Evolutionary conservation across 2,888 invertebrate species (phyloP), one percentile per base, ranked within the genome.

Genomic region (Drosophila diplacantha): DNA sequence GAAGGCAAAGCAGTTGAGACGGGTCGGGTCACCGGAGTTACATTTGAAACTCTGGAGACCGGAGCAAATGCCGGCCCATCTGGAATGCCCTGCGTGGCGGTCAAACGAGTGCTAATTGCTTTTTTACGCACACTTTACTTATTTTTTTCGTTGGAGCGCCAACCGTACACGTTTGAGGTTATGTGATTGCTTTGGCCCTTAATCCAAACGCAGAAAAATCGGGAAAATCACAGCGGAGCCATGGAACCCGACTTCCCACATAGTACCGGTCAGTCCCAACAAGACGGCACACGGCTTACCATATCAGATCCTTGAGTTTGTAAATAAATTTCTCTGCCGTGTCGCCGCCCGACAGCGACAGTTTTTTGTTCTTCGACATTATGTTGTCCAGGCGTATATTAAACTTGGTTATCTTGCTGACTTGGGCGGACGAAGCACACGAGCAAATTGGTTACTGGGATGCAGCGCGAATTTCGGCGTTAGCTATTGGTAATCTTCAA

Each of bases 291-390:
- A 37, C 16, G 35, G 55, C 83, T 87, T 81, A 87, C 87, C 87
- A 87, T 69, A 87, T 86, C 56, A 87, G 74, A 75, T 87, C 87
- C 73, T 87, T 87, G 18, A 86, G 85, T 62, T 87, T 87, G 65
- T 86, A 87, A 73, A 77, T 82, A 62, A 83, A 72, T 66, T 85
- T 75, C 69, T 87, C 87, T 73, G 79, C 62, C 37, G 85, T 77
- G 70, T 76, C 82, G 75, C 57, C 72, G 56, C 80, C 69, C 39
- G 86, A 75, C 68, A 86, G 83, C 79, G 86, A 86, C 75, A 82
- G 71, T 79, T 86, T 86, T 74, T 86, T 86, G 70, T 86, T 83
- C 76, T 86, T 86, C 69, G 86, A 86, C 86, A 86, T 86, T 68
- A 85, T 86, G 59, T 75, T 86, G 73, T 86, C 86, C 59, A 86